These are phyloP conservation scores for Physella acuta DNA, from an alignment of 1,140 invertebrate species.

Conservation along the genomic window DNA sequence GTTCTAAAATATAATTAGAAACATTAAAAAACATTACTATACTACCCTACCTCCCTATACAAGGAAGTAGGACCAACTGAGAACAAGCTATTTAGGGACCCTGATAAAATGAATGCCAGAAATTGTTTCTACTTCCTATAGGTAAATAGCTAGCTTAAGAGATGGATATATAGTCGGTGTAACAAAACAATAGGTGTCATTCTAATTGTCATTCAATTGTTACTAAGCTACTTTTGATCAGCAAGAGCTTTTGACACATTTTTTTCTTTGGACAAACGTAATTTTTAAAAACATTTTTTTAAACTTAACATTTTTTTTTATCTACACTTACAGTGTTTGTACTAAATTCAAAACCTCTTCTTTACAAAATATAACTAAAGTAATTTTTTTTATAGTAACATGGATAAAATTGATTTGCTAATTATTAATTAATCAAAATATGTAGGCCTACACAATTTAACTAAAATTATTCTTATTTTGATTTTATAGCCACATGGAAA, in stretches of 20 bases:
- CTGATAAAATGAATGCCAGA: neutral
- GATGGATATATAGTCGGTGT: too few relatives aligned
- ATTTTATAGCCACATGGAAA: conserved; percentile 1
- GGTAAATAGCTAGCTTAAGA: too few relatives aligned
- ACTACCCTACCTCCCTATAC: neutral
- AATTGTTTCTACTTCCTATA: too few relatives aligned
- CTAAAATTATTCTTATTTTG: neutral
- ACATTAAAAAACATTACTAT: neutral
- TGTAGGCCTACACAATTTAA: too few relatives aligned
- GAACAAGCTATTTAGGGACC: neutral
- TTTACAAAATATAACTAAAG: neutral
- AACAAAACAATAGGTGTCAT: too few relatives aligned
- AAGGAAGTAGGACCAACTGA: neutral
- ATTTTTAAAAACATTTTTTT: too few relatives aligned
- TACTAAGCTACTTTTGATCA: too few relatives aligned
- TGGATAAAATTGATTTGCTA: neutral
- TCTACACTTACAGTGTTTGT: neutral
- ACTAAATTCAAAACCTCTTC: neutral
- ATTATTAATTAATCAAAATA: neutral
- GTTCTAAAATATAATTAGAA: neutral
- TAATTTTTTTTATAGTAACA: neutral
- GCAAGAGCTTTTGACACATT: too few relatives aligned
- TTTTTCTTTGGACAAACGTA: too few relatives aligned
- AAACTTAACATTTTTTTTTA: neutral
- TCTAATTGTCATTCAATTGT: too few relatives aligned